Percentiles rank a stretch among this genome's conserved stretches.
These are phyloP conservation scores for Coreoperca whiteheadi DNA, from an alignment of 2,113 vertebrate species.

Conservation along the genomic window DNA sequence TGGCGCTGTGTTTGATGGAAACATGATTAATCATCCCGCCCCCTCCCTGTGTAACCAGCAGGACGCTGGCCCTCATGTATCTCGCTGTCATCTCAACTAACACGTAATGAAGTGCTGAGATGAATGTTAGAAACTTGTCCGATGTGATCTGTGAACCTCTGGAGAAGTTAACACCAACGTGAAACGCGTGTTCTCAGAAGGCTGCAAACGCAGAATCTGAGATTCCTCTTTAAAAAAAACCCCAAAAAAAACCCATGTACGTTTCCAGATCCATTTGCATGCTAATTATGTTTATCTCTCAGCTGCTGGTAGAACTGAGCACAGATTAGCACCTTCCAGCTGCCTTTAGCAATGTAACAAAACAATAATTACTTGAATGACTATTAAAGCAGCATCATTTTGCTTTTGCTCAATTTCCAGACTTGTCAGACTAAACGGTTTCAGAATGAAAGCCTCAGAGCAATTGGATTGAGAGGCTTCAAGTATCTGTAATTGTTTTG, in stretches of 20 bases:
- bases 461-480: not conserved
- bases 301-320: constrained; percentile 1
- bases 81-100: not conserved
- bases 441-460: not conserved
- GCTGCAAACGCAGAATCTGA: not conserved
- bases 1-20: not conserved
- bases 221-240: not conserved
- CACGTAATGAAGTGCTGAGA: not conserved
- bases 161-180: not conserved
- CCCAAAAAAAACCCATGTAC: no score
- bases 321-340: constrained; percentile 18
- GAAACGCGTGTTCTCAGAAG: not conserved
- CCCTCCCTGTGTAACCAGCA: not conserved
- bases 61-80: constrained; percentile 6
- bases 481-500: constrained; percentile 7
- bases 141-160: not conserved
- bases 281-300: constrained; percentile 11
- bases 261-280: constrained; percentile 13
- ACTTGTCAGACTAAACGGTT: not conserved
- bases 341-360: not conserved
- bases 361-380: constrained; percentile 7
- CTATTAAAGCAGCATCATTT: not conserved
- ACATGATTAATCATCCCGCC: constrained; percentile 27
- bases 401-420: not conserved
- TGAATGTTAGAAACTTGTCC: not conserved